Evolutionary conservation across 2,113 vertebrate genomes (phyloP), one percentile per base, ranked within the genome.

Genomic region (Lampris incognitus): DNA sequence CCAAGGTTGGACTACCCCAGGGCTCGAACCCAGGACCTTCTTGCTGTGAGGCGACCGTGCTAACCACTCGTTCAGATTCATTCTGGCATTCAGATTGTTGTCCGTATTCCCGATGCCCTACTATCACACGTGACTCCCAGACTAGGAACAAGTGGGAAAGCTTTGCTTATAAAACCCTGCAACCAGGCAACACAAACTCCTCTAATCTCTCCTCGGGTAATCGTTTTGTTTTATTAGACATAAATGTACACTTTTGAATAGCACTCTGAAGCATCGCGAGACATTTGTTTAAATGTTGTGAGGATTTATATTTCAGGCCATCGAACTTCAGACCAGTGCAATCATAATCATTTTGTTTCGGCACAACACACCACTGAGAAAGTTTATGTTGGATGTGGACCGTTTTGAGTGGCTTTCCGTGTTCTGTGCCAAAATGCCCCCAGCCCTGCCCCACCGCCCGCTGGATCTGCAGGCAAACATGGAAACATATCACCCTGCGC

Each of bases 401-500:
- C 66, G 46, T 52, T 81, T 76, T 70, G 56, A 74, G 77, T 68
- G 54, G 55, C 42, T 90, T 90, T 90, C 87, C 87, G 77, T 74
- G 52, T 9, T 3, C 49, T 70, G 70, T 88, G 87, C 87, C 87
- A 90, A 51, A 74, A 56, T 66, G 59, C 9, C 65, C 61, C 13
- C 4, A 36, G 37, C 62, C 77, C 76, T 81, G 48, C 61, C 71
- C 70, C 68, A 1, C 49, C 82, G 68, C 72, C 71, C 69, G 39
- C 72, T 40, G 38, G 50, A 60, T 76, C 63, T 60, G 69, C 65
- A 78, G 74, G 81, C 85, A 85, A 87, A 90, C 88, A 90, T 79
- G 87, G 87, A 90, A 91, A 89, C 86, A 59, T 67, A 75, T 81
- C 76, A 78, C 78, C 73, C 72, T 2, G 51, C 38, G 70, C 66